Conservation (phyloP, 2,113 vertebrate species). For the Oxyruncus cristatus region DNA sequence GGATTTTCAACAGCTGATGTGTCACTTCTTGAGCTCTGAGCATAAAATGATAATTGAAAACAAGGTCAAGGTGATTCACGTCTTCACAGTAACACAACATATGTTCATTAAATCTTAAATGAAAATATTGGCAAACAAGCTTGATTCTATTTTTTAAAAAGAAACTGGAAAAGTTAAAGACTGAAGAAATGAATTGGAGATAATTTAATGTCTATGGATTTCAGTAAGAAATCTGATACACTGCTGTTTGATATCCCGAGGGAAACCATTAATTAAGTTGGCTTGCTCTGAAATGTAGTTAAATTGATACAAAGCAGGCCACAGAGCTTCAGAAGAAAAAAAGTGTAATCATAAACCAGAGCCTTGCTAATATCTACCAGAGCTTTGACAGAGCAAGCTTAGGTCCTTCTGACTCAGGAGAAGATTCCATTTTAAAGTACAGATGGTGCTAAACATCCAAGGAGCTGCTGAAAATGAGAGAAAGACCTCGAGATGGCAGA, state of each 20-base stretch:
- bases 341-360: neutral
- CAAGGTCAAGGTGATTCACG: neutral
- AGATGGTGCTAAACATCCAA: neutral
- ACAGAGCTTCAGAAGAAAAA: neutral
- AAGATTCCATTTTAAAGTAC: neutral
- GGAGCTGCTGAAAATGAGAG: neutral
- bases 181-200: neutral
- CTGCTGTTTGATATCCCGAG: neutral
- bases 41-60: neutral
- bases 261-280: conserved; percentile 27
- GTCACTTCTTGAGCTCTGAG: neutral
- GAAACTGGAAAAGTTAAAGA: neutral
- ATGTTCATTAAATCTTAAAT: neutral
- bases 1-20: neutral
- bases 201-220: conserved; percentile 24
- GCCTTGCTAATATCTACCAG: neutral
- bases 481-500: neutral
- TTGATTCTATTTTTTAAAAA: neutral
- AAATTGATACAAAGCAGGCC: conserved; percentile 5
- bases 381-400: neutral
- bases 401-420: neutral
- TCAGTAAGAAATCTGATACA: conserved; percentile 12
- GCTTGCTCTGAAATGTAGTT: conserved; percentile 8
- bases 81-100: neutral
- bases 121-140: neutral